Evolutionary conservation across 2,888 invertebrate genomes (phyloP), one percentile per base, ranked within the genome.

Genomic region (Cryptus viduatorius): DNA sequence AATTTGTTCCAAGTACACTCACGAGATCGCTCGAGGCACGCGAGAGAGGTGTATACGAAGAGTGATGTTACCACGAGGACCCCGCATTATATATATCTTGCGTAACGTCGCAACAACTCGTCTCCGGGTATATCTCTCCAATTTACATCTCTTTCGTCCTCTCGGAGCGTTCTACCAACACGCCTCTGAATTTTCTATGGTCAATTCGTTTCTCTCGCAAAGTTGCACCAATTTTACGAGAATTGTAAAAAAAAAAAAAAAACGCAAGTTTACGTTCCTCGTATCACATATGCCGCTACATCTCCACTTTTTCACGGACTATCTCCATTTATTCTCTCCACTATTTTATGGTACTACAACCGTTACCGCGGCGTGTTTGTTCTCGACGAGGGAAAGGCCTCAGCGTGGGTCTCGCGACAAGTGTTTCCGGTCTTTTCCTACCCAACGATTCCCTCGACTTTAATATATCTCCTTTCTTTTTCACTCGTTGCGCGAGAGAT

Each of bases 1-100:
- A 82, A 82, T 82, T 73, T 78, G 61, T 73, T 68, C 78, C 67
- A 31, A 61, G 78, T 61, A 56, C 59, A 61, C 71, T 73, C 73
- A 29, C 48, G 64, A 78, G 46, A 67, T 65, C 29, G 67, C 75
- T 44, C 65, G 48, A 14, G 72, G 50, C 42, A 68, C 61, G 48
- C 68, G 59, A 69, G 59, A 48, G 31, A 29, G 48, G 61, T 31
- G 8, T 37, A 37, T 37, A 56, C 68, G 48, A 61, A 31, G 59
- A 68, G 68, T n/a, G 61, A 78, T 59, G 37, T 44, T 64, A 53
- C 79, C 65, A 16, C 65, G 69, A 59, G 72, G 56, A 53, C n/a
- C 42, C 42, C 61, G 61, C n/a, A 31, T 61, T 61, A 31, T 61
- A 61, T 64, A 50, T 48, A 65, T 72, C 73, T 83, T 79, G 72